Percentiles rank a stretch among this genome's conserved stretches.
phyloP scores from a whole-genome alignment of 2,888 invertebrate species.

The Caenorhabditis sp. region DNA sequence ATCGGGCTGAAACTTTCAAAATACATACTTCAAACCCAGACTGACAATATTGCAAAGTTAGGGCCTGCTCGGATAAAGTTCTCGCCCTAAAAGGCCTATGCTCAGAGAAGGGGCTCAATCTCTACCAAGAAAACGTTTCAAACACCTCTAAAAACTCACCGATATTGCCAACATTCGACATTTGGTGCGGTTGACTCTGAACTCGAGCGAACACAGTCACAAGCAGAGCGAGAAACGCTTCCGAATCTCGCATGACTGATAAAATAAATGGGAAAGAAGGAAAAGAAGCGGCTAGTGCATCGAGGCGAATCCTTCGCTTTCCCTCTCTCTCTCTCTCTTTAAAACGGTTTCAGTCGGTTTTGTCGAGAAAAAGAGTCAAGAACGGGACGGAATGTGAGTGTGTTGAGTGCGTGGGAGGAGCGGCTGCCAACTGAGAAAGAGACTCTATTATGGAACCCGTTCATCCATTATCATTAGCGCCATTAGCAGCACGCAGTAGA shows the following conservation, averaged over 20 bases:
- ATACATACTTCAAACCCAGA: too few species aligned
- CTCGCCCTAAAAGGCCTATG: too few species aligned
- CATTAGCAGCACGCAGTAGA: not conserved
- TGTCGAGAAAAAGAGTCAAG: not conserved
- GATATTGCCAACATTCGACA: slow-evolving; percentile 38
- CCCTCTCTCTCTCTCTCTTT: too few species aligned
- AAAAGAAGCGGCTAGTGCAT: not conserved
- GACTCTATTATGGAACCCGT: slow-evolving; percentile 32
- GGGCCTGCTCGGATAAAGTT: too few species aligned
- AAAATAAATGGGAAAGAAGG: slow-evolving; percentile 2
- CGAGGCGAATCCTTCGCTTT: not conserved
- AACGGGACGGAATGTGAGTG: not conserved
- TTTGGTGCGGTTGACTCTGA: not conserved
- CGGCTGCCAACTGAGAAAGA: not conserved
- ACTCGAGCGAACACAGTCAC: not conserved
- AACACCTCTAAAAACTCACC: slow-evolving; percentile 23
- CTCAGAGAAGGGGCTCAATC: too few species aligned
- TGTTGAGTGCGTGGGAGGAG: not conserved
- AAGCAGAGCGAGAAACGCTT: not conserved
- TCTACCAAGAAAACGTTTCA: not conserved
- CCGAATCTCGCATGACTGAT: not conserved
- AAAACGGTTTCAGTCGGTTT: slow-evolving; percentile 11
- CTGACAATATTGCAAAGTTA: too few species aligned
- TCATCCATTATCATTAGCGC: slow-evolving; percentile 36
- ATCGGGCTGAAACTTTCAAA: too few species aligned